Evolutionary conservation across 1,140 invertebrate genomes (phyloP).

Genomic region (Philotrypesis tridentata): DNA sequence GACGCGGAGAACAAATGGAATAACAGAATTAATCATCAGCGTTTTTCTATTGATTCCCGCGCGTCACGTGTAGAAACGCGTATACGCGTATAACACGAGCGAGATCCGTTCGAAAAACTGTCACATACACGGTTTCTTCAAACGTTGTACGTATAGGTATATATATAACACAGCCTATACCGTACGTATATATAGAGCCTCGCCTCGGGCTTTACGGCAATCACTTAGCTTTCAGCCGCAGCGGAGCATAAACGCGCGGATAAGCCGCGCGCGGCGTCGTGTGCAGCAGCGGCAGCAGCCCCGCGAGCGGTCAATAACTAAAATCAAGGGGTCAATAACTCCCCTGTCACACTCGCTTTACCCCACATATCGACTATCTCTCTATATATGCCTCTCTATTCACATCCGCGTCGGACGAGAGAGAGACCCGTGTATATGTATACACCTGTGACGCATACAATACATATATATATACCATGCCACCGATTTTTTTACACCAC

Average conservation of each 20-base stretch:
- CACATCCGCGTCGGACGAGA: too few species aligned
- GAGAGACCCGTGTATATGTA: too few species aligned
- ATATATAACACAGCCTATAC: too few species aligned
- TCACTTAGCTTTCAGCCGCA: slow-evolving; percentile 23
- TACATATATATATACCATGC: too few species aligned
- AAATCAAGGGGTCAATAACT: slow-evolving; percentile 22
- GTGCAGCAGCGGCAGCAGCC: not conserved
- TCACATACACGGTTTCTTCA: not conserved
- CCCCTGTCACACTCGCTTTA: not conserved
- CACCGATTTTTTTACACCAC: too few species aligned
- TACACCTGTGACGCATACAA: too few species aligned
- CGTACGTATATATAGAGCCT: not conserved
- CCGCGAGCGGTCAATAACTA: slow-evolving; percentile 6
- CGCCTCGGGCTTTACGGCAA: not conserved
- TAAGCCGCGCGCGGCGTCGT: not conserved
- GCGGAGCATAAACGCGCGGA: slow-evolving; percentile 7
- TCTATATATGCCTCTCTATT: not conserved
- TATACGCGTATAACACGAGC: too few species aligned
- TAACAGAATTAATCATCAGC: not conserved
- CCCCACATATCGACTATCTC: not conserved
- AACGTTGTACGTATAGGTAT: too few species aligned
- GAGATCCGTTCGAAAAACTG: slow-evolving; percentile 13
- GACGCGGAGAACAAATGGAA: not conserved
- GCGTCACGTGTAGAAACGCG: not conserved
- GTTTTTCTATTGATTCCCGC: slow-evolving; percentile 3